Percentiles rank a stretch among this genome's conserved stretches.
These are phyloP conservation scores for Rhinoderma darwinii DNA, from an alignment of 2,113 vertebrate species.

Conservation along the genomic window DNA sequence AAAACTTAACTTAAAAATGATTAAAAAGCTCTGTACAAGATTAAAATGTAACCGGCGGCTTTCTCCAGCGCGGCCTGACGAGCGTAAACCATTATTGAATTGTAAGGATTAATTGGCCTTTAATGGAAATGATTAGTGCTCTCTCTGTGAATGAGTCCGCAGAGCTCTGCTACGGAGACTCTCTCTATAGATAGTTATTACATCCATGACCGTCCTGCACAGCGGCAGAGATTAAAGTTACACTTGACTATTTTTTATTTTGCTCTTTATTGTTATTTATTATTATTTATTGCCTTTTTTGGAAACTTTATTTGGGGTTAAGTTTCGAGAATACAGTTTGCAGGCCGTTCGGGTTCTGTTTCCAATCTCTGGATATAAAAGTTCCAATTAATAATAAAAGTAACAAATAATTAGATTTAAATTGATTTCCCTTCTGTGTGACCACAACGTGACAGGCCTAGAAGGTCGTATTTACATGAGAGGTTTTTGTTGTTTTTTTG, in stretches of 20 bases:
- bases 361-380: neutral
- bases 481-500: too few species aligned
- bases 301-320: neutral
- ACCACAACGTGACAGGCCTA: too few species aligned
- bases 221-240: neutral
- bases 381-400: too few species aligned
- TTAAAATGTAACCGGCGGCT: slow-evolving; percentile 61
- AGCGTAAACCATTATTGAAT: slow-evolving; percentile 42
- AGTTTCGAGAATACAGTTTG: too few species aligned
- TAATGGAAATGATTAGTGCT: slow-evolving; percentile 47
- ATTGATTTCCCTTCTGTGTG: neutral
- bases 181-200: neutral
- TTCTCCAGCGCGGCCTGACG: slow-evolving; percentile 19
- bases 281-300: neutral
- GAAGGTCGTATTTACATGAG: too few species aligned
- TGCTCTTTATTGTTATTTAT: neutral
- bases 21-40: slow-evolving; percentile 61
- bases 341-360: neutral
- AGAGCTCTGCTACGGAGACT: neutral
- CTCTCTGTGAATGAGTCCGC: slow-evolving; percentile 13
- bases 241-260: neutral
- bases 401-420: neutral
- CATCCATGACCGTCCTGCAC: neutral
- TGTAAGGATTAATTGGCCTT: slow-evolving; percentile 47
- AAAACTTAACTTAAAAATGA: slow-evolving; percentile 62